phyloP scores from a whole-genome alignment of 2,113 vertebrate species.

The Zapus hudsonius region DNA sequence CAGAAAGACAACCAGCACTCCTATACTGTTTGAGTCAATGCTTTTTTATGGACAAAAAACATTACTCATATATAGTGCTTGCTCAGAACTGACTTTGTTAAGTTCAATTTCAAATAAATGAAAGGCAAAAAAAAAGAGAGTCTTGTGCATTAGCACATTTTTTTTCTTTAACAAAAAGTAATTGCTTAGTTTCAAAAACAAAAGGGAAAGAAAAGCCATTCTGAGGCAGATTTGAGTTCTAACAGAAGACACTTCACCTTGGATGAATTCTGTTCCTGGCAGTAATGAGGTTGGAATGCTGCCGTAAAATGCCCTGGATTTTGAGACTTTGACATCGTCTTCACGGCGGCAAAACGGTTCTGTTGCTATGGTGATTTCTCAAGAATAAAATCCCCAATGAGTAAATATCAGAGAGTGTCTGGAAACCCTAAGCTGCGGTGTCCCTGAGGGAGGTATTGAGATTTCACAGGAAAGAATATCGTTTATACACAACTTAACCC shows the following conservation, averaged over 20 bases:
- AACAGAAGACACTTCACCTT: conserved; percentile 84
- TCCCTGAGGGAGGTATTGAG: conserved; percentile 69
- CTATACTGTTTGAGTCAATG: conserved; percentile 72
- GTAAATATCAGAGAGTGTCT: conserved; percentile 64
- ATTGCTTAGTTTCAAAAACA: conserved; percentile 82
- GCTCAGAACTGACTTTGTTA: conserved; percentile 82
- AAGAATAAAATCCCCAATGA: conserved; percentile 73
- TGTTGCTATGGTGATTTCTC: conserved; percentile 79
- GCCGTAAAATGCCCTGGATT: conserved; percentile 83
- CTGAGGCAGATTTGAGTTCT: conserved; percentile 79
- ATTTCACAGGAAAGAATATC: conserved; percentile 60
- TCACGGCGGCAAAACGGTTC: conserved; percentile 70
- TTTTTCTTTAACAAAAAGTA: conserved; percentile 69
- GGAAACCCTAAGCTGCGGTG: conserved; percentile 55
- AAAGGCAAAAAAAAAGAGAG: conserved; percentile 71
- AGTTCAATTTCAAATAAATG: conserved; percentile 83
- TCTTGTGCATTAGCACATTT: conserved; percentile 68
- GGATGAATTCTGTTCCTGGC: conserved; percentile 83
- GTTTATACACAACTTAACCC: conserved; percentile 44
- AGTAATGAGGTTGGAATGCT: conserved; percentile 83
- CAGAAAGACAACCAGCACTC: conserved; percentile 76
- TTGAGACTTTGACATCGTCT: conserved; percentile 81
- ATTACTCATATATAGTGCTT: conserved; percentile 77
- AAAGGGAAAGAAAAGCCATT: conserved; percentile 80
- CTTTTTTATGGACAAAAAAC: conserved; percentile 81